A percentile compares a stretch with the other conserved stretches of the same genome.
Conservation (phyloP, 2,113 vertebrate genomes). For the Crocuta crocuta region DNA sequence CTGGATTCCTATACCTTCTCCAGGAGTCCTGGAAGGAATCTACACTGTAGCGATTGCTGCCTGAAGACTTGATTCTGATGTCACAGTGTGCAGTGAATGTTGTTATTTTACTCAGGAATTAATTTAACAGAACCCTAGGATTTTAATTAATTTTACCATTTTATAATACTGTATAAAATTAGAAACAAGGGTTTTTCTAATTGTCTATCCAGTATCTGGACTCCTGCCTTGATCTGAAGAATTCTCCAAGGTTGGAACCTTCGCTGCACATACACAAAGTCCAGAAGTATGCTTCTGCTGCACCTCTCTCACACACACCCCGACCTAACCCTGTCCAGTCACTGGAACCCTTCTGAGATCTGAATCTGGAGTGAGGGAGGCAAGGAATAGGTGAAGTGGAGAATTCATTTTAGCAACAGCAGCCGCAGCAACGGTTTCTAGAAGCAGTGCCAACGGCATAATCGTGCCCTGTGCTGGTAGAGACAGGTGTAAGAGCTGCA, state of each 20-base stretch:
- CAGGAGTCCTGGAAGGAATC: not conserved
- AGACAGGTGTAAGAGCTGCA: not conserved
- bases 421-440: not conserved
- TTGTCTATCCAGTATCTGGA: not conserved
- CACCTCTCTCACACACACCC: not conserved
- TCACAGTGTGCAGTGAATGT: not conserved
- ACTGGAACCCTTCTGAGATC: not conserved
- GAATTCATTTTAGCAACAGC: not conserved
- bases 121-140: not conserved
- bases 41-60: not conserved
- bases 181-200: not conserved
- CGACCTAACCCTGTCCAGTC: not conserved
- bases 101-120: not conserved
- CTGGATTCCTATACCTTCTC: not conserved
- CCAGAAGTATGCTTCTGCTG: not conserved
- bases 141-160: slow-evolving; percentile 54
- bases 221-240: not conserved
- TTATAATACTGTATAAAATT: not conserved
- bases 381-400: not conserved
- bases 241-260: not conserved
- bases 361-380: not conserved
- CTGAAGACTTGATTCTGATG: not conserved
- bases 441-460: not conserved
- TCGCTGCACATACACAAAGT: rapidly evolving
- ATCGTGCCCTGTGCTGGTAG: not conserved